phyloP scores from a whole-genome alignment of 2,888 invertebrate genomes.

The Clepsis dumicolana region DNA sequence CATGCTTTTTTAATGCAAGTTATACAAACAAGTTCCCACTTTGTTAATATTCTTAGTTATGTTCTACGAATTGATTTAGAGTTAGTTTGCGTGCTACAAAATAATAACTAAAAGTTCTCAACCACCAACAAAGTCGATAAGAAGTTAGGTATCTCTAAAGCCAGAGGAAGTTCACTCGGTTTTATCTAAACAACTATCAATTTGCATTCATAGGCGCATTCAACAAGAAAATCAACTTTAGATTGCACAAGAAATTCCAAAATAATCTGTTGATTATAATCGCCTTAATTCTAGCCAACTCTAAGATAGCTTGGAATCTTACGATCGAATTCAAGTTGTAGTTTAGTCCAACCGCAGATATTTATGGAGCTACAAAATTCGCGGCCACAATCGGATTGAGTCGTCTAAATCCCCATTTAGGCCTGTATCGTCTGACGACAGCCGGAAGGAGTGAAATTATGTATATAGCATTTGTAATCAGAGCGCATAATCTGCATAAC shows the following conservation, averaged over 20 bases:
- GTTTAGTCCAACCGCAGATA: slow-evolving; percentile 11
- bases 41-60: not conserved
- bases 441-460: slow-evolving; percentile 43
- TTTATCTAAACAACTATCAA: slow-evolving; percentile 34
- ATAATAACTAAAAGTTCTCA: slow-evolving; percentile 18
- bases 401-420: slow-evolving; percentile 39
- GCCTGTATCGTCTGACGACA: slow-evolving; percentile 44
- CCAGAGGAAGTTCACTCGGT: slow-evolving; percentile 26
- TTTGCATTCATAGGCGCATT: slow-evolving; percentile 31
- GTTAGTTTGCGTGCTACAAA: slow-evolving; percentile 17
- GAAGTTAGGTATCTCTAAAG: slow-evolving; percentile 18
- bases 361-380: not conserved
- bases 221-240: slow-evolving; percentile 16
- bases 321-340: slow-evolving; percentile 9
- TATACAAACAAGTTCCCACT: no score
- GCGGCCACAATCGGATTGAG: slow-evolving; percentile 21
- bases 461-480: slow-evolving; percentile 48
- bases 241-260: slow-evolving; percentile 30
- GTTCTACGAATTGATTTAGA: not conserved
- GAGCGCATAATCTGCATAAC: slow-evolving; percentile 49
- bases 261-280: slow-evolving; percentile 26
- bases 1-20: no score
- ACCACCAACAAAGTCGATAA: slow-evolving; percentile 18
- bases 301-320: slow-evolving; percentile 3
- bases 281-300: slow-evolving; percentile 11